These are phyloP conservation scores for Tinea pellionella DNA, from an alignment of 2,888 invertebrate species.

Conservation along the genomic window DNA sequence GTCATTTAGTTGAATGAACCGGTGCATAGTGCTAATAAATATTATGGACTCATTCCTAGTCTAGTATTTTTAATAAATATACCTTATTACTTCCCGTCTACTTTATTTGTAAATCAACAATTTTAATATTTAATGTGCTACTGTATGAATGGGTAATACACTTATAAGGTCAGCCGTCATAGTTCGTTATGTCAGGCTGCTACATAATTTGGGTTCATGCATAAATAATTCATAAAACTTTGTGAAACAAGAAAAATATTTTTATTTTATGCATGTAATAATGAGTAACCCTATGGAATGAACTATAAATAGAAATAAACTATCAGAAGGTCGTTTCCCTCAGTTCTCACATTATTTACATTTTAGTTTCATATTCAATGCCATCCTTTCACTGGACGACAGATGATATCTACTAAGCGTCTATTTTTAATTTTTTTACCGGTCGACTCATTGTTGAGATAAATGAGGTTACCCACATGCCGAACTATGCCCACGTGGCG, in stretches of 20 bases:
- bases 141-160: too few species aligned
- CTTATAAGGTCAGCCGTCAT: too few species aligned
- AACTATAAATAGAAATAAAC: background rate
- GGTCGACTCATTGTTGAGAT: background rate
- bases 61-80: background rate
- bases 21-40: background rate
- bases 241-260: too few species aligned
- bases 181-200: too few species aligned
- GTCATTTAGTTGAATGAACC: too few species aligned
- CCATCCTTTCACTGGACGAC: background rate
- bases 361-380: background rate
- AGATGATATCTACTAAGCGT: background rate
- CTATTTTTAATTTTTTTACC: background rate
- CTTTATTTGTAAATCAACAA: too few species aligned
- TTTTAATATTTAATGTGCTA: too few species aligned
- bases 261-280: too few species aligned
- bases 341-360: background rate
- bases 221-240: too few species aligned
- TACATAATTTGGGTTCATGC: too few species aligned
- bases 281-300: too few species aligned
- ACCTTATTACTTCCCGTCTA: too few species aligned
- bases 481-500: background rate
- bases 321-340: background rate
- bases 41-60: background rate
- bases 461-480: slow-evolving; percentile 2